These are phyloP conservation scores for Cosmorhoe ocellata DNA, from an alignment of 2,888 invertebrate genomes.

Conservation along the genomic window DNA sequence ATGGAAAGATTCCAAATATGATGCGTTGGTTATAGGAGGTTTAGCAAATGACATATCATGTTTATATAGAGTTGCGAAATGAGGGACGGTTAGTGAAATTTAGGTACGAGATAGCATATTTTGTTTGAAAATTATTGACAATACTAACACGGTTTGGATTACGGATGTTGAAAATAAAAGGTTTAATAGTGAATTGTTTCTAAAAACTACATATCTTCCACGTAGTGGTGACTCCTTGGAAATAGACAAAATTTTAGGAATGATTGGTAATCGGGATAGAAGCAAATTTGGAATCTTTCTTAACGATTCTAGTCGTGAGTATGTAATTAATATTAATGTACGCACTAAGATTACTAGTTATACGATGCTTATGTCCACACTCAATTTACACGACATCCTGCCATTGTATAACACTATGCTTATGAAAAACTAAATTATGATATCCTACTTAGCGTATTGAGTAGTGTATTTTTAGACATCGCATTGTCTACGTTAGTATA, in stretches of 20 bases:
- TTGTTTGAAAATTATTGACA: slow-evolving; percentile 70
- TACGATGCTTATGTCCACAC: slow-evolving; percentile 80
- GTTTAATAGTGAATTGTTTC: slow-evolving; percentile 78
- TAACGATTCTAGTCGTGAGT: slow-evolving; percentile 76
- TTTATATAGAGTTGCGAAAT: slow-evolving; percentile 46
- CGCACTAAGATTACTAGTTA: slow-evolving; percentile 76
- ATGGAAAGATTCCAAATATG: slow-evolving; percentile 80
- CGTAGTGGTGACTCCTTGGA: slow-evolving; percentile 66
- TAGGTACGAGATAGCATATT: slow-evolving; percentile 53
- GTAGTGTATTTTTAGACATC: slow-evolving; percentile 82
- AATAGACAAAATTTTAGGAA: slow-evolving; percentile 55
- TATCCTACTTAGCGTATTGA: slow-evolving; percentile 77
- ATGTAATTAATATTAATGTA: slow-evolving; percentile 71
- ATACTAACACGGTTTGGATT: slow-evolving; percentile 67
- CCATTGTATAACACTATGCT: slow-evolving; percentile 78
- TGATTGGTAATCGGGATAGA: slow-evolving; percentile 27
- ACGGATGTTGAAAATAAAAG: slow-evolving; percentile 71
- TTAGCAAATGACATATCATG: slow-evolving; percentile 80
- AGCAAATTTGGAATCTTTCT: slow-evolving; percentile 80
- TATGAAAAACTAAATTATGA: slow-evolving; percentile 75
- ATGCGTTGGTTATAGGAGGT: slow-evolving; percentile 57
- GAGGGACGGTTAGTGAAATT: slow-evolving; percentile 67
- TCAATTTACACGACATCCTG: slow-evolving; percentile 79
- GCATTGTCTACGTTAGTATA: slow-evolving; percentile 81
- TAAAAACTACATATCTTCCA: slow-evolving; percentile 75